A percentile compares a stretch with the other conserved stretches of the same genome.
Evolutionary conservation across 2,113 vertebrate species (phyloP).

Genomic region (Megaptera novaeangliae): DNA sequence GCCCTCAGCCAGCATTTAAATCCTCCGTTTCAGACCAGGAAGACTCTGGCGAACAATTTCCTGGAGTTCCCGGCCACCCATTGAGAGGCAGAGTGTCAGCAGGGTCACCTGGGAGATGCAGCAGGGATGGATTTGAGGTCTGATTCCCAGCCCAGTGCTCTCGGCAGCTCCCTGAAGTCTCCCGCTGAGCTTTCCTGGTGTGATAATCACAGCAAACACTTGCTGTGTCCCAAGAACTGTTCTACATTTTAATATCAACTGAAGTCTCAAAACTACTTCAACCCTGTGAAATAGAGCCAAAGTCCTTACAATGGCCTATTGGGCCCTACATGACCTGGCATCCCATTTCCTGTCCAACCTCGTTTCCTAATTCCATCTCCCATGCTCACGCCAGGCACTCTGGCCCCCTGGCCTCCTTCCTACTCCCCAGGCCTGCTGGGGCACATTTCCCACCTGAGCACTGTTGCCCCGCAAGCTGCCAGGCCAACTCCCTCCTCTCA

Average conservation of each 20-base stretch:
- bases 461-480: not conserved
- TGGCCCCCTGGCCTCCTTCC: not conserved
- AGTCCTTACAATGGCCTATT: not conserved
- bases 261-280: slow-evolving; percentile 25
- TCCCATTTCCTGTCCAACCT: not conserved
- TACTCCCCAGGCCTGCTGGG: not conserved
- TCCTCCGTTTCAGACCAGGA: not conserved
- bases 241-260: not conserved
- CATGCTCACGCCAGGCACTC: not conserved
- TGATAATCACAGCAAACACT: not conserved
- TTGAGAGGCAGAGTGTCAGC: not conserved
- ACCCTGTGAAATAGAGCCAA: not conserved
- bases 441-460: not conserved
- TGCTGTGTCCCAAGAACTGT: not conserved
- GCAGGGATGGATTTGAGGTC: not conserved
- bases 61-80: not conserved
- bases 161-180: not conserved
- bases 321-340: too few relatives aligned
- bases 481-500: not conserved
- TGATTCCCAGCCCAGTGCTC: not conserved
- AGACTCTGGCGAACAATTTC: not conserved
- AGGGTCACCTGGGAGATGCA: not conserved
- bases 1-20: not conserved
- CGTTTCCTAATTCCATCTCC: not conserved
- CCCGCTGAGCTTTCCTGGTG: not conserved